These are phyloP conservation scores for Sinosuthora webbiana DNA, from an alignment of 2,113 vertebrate species.

Conservation along the genomic window DNA sequence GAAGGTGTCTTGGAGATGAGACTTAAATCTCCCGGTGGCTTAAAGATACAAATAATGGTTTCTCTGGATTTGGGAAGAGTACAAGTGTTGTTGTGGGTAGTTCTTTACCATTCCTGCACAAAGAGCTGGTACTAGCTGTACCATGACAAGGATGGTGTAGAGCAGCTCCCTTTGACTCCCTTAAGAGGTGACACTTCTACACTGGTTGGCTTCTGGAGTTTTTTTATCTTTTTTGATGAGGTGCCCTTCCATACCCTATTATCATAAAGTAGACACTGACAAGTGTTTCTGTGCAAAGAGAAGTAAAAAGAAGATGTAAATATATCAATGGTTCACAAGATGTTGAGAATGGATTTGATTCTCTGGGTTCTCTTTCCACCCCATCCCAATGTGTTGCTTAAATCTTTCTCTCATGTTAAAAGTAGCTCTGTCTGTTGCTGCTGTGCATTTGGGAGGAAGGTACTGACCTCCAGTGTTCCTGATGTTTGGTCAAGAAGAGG, in stretches of 20 bases:
- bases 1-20: background rate
- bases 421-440: background rate
- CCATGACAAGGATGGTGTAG: background rate
- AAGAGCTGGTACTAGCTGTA: background rate
- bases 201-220: background rate
- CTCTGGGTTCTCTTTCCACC: background rate
- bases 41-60: background rate
- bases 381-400: background rate
- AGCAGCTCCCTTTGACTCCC: background rate
- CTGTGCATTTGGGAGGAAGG: background rate
- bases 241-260: background rate
- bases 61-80: background rate
- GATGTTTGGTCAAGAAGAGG: background rate
- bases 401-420: background rate
- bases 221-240: background rate
- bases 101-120: background rate
- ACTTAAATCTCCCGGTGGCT: background rate
- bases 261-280: background rate
- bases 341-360: background rate
- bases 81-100: background rate
- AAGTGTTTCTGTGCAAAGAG: background rate
- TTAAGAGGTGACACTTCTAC: background rate
- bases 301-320: background rate
- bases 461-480: background rate
- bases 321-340: background rate